phyloP scores from a whole-genome alignment of 2,113 vertebrate genomes.

The Columba janthina region DNA sequence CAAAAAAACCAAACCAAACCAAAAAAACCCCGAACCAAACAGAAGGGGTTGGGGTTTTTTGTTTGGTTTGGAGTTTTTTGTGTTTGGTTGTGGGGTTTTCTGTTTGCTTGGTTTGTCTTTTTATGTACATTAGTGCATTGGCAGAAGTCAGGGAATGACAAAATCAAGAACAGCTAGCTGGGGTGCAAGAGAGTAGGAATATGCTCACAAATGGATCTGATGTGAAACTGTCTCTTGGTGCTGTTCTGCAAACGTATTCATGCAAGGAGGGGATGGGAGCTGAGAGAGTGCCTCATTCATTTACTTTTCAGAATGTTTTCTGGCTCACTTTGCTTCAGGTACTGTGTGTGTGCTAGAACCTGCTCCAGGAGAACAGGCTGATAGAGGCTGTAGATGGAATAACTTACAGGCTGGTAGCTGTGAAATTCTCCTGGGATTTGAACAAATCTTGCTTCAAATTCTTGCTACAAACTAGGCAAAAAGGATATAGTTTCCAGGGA shows the following conservation, averaged over 20 bases:
- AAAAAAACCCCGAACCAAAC: too few species aligned
- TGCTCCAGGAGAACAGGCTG: not conserved
- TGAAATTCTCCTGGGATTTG: not conserved
- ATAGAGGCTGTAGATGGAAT: not conserved
- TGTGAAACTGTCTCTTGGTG: not conserved
- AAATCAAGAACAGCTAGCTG: not conserved
- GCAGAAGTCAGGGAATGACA: not conserved
- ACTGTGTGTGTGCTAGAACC: not conserved
- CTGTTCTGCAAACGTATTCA: not conserved
- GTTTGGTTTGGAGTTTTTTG: not conserved
- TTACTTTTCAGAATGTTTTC: not conserved
- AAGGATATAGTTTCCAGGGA: not conserved
- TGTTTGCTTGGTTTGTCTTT: not conserved
- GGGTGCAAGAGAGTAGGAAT: not conserved
- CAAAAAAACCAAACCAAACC: too few species aligned
- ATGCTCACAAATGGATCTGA: not conserved
- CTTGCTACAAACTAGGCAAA: not conserved
- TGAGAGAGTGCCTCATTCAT: not conserved
- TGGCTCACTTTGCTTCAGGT: not conserved
- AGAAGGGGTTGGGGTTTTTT: not conserved
- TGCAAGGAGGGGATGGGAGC: not conserved
- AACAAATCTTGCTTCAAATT: not conserved
- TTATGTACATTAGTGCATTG: not conserved
- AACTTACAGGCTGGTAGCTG: not conserved
- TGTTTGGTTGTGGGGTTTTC: not conserved